Evolutionary conservation across 2,113 vertebrate species (phyloP).

Genomic region (Phylloscopus trochiloides): DNA sequence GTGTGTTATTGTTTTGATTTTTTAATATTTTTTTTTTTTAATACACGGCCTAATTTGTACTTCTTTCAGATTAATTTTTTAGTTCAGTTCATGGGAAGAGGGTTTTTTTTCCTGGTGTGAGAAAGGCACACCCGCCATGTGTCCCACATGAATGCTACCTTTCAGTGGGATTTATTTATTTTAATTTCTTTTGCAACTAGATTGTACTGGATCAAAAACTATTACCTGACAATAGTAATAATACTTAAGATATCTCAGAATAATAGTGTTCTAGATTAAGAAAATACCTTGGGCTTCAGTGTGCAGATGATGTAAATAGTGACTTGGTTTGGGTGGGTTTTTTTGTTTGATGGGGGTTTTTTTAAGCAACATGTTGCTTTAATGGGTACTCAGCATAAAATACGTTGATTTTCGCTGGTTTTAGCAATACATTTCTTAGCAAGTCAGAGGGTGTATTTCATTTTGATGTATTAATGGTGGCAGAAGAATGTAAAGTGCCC

Average conservation of each 20-base stretch:
- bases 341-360: not conserved
- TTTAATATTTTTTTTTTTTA: not conserved
- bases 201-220: not conserved
- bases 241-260: not conserved
- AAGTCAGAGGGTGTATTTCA: not conserved
- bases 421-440: not conserved
- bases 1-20: not conserved
- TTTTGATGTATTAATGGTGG: not conserved
- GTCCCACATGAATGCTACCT: not conserved
- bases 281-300: not conserved
- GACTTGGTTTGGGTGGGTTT: not conserved
- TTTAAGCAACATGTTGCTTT: not conserved
- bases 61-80: slow-evolving; percentile 28
- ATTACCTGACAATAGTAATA: not conserved
- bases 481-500: not conserved
- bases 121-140: accelerated
- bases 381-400: not conserved
- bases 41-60: slow-evolving; percentile 11
- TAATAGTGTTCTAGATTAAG: not conserved
- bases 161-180: slow-evolving; percentile 13
- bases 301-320: not conserved
- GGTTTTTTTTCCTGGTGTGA: not conserved
- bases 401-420: not conserved
- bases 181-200: not conserved
- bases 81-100: not conserved